A percentile compares a stretch with the other conserved stretches of the same genome.
phyloP scores from a whole-genome alignment of 1,140 invertebrate species.

The Laupala kohalensis region DNA sequence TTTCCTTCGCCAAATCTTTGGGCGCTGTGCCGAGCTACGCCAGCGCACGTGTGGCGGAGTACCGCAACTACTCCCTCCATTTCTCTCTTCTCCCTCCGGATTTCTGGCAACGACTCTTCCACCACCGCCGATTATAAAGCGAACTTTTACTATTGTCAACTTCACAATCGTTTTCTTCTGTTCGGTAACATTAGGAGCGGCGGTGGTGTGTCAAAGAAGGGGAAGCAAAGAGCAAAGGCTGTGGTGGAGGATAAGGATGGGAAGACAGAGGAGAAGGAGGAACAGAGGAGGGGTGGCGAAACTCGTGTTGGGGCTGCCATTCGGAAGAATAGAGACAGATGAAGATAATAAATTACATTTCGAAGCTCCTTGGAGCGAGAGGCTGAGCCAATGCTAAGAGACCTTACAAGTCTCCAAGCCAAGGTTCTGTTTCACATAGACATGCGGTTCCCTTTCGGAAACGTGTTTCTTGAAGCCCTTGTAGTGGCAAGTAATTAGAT shows the following conservation, averaged over 20 bases:
- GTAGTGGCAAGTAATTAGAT: no score
- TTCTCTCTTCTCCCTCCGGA: no score
- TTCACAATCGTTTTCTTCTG: background rate
- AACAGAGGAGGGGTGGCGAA: background rate
- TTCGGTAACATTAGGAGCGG: background rate
- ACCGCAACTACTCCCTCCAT: no score
- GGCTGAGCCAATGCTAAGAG: background rate
- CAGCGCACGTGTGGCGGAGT: background rate
- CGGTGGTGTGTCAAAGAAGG: background rate
- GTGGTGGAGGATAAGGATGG: background rate
- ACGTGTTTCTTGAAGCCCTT: no score
- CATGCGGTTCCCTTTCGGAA: no score
- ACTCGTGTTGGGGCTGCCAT: background rate
- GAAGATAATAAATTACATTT: background rate
- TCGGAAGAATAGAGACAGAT: background rate
- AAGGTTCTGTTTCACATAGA: no score
- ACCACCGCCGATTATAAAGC: background rate
- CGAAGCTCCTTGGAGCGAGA: background rate
- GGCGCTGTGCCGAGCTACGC: background rate
- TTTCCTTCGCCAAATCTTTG: background rate
- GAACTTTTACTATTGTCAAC: background rate
- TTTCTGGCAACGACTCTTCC: background rate
- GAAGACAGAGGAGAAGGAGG: background rate
- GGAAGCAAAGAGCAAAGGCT: no score
- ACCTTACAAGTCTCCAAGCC: no score